These are phyloP conservation scores for Nasonia giraulti DNA, from an alignment of 1,140 invertebrate species.

Conservation along the genomic window DNA sequence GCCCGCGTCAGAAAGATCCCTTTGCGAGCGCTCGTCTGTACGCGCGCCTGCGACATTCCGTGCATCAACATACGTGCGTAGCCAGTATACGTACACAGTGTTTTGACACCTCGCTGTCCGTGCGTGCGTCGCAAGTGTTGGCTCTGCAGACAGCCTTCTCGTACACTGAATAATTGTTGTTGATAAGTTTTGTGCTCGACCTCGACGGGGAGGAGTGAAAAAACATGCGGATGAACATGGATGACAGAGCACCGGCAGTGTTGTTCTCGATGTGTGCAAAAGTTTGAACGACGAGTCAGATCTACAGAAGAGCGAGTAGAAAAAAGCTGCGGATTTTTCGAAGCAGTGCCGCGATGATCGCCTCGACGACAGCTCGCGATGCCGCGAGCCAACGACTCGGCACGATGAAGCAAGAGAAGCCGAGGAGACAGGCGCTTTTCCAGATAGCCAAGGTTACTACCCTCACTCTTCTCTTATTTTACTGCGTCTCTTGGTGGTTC, in stretches of 20 bases:
- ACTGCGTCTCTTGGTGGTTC: not conserved
- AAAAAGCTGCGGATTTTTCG: too few species aligned
- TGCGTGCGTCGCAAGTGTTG: not conserved
- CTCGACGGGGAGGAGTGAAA: too few species aligned
- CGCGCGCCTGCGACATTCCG: not conserved
- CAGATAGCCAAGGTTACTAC: constrained; percentile 77
- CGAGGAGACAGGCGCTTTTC: constrained; percentile 73
- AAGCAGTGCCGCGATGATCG: not conserved
- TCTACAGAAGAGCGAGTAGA: too few species aligned
- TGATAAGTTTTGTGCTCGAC: not conserved
- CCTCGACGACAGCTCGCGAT: not conserved
- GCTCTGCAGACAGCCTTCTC: not conserved
- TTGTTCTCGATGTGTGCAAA: not conserved
- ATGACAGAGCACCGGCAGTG: not conserved
- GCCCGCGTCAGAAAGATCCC: constrained; percentile 63
- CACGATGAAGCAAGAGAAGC: constrained; percentile 72
- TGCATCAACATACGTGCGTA: not conserved
- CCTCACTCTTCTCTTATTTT: not conserved
- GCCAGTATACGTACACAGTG: not conserved
- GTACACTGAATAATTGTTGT: not conserved
- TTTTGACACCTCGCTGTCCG: not conserved
- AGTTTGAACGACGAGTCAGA: too few species aligned
- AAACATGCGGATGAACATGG: not conserved
- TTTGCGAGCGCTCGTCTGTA: constrained; percentile 10
- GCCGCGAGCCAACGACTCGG: not conserved